phyloP scores from a whole-genome alignment of 2,888 invertebrate genomes.

The Rambutsinella grinnellia region DNA sequence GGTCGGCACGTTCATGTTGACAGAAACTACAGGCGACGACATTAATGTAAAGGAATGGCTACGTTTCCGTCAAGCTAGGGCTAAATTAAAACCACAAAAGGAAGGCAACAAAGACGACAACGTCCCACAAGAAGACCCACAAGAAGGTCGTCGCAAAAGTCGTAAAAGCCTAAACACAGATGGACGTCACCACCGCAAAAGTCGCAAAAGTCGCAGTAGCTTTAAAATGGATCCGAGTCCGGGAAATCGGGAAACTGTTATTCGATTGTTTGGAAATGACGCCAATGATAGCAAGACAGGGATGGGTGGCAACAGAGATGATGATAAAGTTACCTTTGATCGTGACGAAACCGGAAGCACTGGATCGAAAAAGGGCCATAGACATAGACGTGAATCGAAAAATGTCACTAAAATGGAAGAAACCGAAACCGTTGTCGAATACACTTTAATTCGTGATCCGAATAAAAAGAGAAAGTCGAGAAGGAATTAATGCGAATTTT shows the following conservation, averaged over 20 bases:
- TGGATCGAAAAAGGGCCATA: background rate
- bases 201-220: too few species aligned
- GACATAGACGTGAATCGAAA: background rate
- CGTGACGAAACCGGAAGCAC: background rate
- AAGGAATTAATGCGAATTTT: too few species aligned
- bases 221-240: too few species aligned
- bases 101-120: background rate
- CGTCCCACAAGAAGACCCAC: too few species aligned
- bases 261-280: background rate
- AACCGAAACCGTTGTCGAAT: conserved; percentile 28
- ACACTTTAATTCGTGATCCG: conserved; percentile 19
- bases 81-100: too few species aligned
- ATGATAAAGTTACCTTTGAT: too few species aligned
- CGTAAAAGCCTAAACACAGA: too few species aligned
- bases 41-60: conserved; percentile 31
- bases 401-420: conserved; percentile 8
- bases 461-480: conserved; percentile 29
- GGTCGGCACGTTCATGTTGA: conserved; percentile 10
- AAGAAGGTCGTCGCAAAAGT: too few species aligned
- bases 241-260: background rate
- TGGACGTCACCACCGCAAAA: too few species aligned
- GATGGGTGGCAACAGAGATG: background rate
- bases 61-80: conserved; percentile 22
- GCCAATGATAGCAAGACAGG: background rate
- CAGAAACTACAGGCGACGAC: conserved; percentile 21